Evolutionary conservation across 2,888 invertebrate genomes (phyloP), one percentile per base, ranked within the genome.

Genomic region (Abrostola tripartita): DNA sequence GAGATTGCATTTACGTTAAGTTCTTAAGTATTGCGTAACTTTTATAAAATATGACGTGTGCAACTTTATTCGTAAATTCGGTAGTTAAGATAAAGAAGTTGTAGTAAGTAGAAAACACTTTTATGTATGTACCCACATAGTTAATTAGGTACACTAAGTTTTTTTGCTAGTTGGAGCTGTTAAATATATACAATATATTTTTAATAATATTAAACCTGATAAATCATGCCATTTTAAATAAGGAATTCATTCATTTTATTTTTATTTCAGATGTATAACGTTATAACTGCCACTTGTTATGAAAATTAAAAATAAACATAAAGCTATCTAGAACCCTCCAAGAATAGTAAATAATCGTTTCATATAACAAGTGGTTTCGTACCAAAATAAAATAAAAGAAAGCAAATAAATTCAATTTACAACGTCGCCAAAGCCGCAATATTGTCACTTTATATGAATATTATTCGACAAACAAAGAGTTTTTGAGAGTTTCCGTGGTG

Each of bases 361-460:
- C 53, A 37, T 56, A 37, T 54, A 56, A 60, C 61, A 49, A 61
- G 38, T 36, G n/a, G n/a, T 62, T 68, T 68, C n/a, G n/a, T n/a
- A 24, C 37, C 41, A 55, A 41, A 40, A 36, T n/a, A 60, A 64
- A 70, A 60, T 50, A 66, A 64, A 67, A 61, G 44, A 37, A 68
- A 60, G 55, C 51, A 64, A 52, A 61, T 61, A 64, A 74, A 66
- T 74, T 68, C 44, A 73, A 68, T 73, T 60, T 65, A 61, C 38
- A 65, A 70, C 62, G 63, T 70, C 59, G 66, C 63, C 63, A 61
- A 74, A 42, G 36, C 42, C 58, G 50, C 51, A 52, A 61, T 70
- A 70, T 62, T 52, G 63, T 70, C 52, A 60, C 51, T 70, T 66
- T 67, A 66, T 74, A 64, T 52, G 66, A 66, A 74, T 70, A 70